Base-by-base conservation (phyloP, 37 sponge, comb jelly and placozoan genomes). In the Halichondria panicea region DNA sequence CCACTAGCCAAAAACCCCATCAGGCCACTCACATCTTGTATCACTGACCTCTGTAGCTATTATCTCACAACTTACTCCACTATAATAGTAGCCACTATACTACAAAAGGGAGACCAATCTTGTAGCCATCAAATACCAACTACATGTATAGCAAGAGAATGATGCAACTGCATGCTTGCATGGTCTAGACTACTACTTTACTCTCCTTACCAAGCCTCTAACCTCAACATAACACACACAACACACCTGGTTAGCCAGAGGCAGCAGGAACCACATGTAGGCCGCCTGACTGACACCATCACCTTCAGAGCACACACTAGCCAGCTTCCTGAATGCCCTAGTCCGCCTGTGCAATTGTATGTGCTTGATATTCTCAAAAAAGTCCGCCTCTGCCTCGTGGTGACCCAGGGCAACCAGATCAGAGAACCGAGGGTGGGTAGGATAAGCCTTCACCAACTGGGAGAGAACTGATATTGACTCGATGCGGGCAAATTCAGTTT, bases 361-460 rank as follows among this genome's bases (percentile, higher is more conserved):
- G 68, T 96, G 97, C 4, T 70, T 42, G 15, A 96, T 35, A 67
- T 96, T 96, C 59, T 90, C 78, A 72, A 96, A 93, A 75, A 96
- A 87, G 56, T 96, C 97, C 4, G 65, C 88, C 38, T 96, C 97
- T 0, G 88, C 77, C 42, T 96, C 87, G 19, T 37, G 28, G 68
- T 80, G 44, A 48, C 58, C 60, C 53, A 93, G 85, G 11, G 40
- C 6, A 25, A 55, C 30, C 69, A 95, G 38, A 28, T 89, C 84
- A 2, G 58, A n/a, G 68, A 93, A 93, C 58, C 66, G 71, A 1
- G 76, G 68, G 57, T 88, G 89, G n/a, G 52, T 24, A 28, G 74
- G 62, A 68, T 70, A 89, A 32, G 62, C n/a, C 40, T 63, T 80
- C 25, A 86, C 80, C 43, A 95, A 45, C 5, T 55, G 57, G 31